phyloP scores from a whole-genome alignment of 1,140 invertebrate species.

The Bombus superbus region DNA sequence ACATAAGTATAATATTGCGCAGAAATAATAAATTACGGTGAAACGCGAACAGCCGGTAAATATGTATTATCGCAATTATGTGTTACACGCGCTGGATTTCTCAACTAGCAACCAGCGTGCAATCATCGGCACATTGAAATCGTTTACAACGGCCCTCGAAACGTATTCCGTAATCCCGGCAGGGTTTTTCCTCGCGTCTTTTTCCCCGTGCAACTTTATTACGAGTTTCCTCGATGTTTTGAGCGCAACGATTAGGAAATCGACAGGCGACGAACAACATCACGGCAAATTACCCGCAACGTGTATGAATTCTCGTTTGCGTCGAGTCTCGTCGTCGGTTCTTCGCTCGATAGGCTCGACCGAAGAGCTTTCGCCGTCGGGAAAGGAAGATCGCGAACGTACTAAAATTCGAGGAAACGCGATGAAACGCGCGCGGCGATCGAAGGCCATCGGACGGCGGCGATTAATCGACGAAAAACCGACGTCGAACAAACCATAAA shows the following conservation, averaged over 20 bases:
- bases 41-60: slow-evolving; percentile 65
- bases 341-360: too few relatives aligned
- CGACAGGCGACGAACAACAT: background rate
- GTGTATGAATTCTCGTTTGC: too few relatives aligned
- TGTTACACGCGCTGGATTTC: slow-evolving; percentile 35
- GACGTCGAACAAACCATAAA: background rate
- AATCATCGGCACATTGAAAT: slow-evolving; percentile 11
- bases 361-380: too few relatives aligned
- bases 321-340: background rate
- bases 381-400: background rate
- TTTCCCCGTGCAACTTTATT: background rate
- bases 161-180: slow-evolving; percentile 16
- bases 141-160: slow-evolving; percentile 26
- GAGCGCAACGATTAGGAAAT: background rate
- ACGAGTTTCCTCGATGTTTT: background rate
- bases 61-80: slow-evolving; percentile 64
- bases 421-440: background rate
- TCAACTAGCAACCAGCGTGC: slow-evolving; percentile 29
- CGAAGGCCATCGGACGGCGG: background rate
- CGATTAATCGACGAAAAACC: slow-evolving; percentile 55
- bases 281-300: background rate
- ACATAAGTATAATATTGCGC: slow-evolving; percentile 61
- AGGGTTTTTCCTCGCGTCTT: background rate
- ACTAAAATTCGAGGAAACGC: background rate
- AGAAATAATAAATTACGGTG: slow-evolving; percentile 70